Conservation (phyloP, 2,113 vertebrate genomes). For the Ophthalmolycus amberensis region DNA sequence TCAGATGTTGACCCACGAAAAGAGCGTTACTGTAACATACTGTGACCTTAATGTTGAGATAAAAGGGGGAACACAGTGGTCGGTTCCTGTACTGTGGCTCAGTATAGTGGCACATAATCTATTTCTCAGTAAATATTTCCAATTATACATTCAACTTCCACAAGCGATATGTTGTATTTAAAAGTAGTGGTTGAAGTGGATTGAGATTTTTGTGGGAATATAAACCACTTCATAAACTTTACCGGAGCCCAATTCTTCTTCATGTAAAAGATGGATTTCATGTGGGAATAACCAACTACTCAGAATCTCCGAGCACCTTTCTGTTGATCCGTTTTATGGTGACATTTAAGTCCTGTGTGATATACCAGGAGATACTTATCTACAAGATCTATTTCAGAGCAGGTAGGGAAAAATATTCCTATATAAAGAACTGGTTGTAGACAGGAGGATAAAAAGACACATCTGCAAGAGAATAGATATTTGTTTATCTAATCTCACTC, state of each 20-base stretch:
- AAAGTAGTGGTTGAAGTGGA: not conserved
- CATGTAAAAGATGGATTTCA: slow-evolving; percentile 25
- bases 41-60: not conserved
- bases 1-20: not conserved
- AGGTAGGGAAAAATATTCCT: not conserved
- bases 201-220: not conserved
- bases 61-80: not conserved
- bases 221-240: not conserved
- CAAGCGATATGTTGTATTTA: not conserved
- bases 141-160: not conserved
- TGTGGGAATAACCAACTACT: slow-evolving; percentile 4
- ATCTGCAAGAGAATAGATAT: not conserved
- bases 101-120: not conserved
- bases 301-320: slow-evolving; percentile 12
- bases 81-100: not conserved
- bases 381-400: not conserved
- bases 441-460: not conserved
- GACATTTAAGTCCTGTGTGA: slow-evolving; percentile 13
- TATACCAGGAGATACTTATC: not conserved
- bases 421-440: not conserved
- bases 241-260: not conserved
- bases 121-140: not conserved
- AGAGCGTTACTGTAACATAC: not conserved
- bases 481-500: slow-evolving; percentile 11
- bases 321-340: not conserved